Evolutionary conservation across 1,140 invertebrate species (phyloP), one percentile per base, ranked within the genome.

Genomic region (Cotesia vestalis): DNA sequence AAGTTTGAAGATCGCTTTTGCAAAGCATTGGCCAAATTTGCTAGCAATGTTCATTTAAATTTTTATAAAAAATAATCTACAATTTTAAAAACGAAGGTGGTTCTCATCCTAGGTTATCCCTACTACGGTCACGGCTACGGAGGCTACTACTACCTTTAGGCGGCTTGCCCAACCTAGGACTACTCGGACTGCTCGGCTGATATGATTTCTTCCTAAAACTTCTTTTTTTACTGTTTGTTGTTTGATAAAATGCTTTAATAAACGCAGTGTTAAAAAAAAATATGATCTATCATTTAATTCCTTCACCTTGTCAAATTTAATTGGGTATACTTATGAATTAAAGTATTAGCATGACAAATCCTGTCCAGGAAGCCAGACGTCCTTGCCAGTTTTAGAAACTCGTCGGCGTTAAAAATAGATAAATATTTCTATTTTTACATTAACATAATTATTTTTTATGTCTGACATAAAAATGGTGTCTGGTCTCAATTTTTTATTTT

Each of bases 101-200:
- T 14, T 63, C 59, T 64, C 57, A 20, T 69, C 57, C 46, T 72
- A 81, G 81, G 81, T 53, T 81, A 79, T 53, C 76, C 76, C 0
- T 75, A 68, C 20, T 77, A 77, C 35, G 82, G 81, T 55, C 77
- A 80, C 14, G 82, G 82, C 38, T 78, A 64, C 52, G 80, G 81
- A 8, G 73, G 75, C 36, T 75, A 79, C 14, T 78, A 76, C 5
- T 79, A 79, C 17, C 73, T 79, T 62, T 82, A 78, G 20, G 72
- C 64, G 64, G 17, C 51, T 51, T 17, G 17, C 20, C n/a, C 6
- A 55, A 4, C 1, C 11, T 36, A n/a, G 46, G 12, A 40, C 60
- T 53, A 27, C 57, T 60, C 55, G 57, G 64, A 51, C 57, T 67
- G 57, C 57, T 67, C 61, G n/a, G 40, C 53, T 20, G 4, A 38